phyloP scores from a whole-genome alignment of 2,888 invertebrate species.

The Anagyrus pseudococci region DNA sequence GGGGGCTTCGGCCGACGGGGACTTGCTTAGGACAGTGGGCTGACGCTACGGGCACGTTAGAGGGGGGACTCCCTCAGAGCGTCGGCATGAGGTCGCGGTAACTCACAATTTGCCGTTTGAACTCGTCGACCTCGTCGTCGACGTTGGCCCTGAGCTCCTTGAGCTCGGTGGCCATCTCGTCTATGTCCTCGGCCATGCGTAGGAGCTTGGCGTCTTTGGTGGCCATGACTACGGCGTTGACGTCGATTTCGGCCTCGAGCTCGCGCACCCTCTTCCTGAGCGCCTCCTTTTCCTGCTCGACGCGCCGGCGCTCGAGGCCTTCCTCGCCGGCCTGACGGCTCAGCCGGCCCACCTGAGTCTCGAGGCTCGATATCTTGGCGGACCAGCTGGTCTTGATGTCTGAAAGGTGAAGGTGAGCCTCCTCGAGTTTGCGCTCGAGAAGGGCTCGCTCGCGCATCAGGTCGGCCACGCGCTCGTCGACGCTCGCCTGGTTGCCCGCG shows the following conservation, averaged over 20 bases:
- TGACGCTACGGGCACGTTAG: too few relatives aligned
- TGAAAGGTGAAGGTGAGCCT: constrained; percentile 83
- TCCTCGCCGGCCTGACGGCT: constrained; percentile 86
- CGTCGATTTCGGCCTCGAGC: constrained; percentile 72
- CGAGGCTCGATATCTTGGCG: constrained; percentile 84
- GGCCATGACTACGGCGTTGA: constrained; percentile 70
- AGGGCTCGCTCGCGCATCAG: constrained; percentile 70
- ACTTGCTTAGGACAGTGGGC: too few relatives aligned
- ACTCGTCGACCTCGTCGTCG: constrained; percentile 60
- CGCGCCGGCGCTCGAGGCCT: constrained; percentile 79
- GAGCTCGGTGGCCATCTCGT: constrained; percentile 74
- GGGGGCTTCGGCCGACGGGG: too few relatives aligned
- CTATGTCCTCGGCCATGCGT: constrained; percentile 76
- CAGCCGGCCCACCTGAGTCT: constrained; percentile 86
- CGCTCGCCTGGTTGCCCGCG: constrained; percentile 61
- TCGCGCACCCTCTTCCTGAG: constrained; percentile 70
- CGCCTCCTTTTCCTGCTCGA: constrained; percentile 73
- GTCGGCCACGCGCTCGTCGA: constrained; percentile 67
- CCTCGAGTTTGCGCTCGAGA: constrained; percentile 80
- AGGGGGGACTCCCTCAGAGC: neutral
- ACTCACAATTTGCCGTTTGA: constrained; percentile 62
- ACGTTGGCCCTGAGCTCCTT: constrained; percentile 61
- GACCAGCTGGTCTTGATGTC: constrained; percentile 94
- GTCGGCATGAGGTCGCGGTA: constrained; percentile 48
- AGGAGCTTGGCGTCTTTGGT: constrained; percentile 77